These are phyloP conservation scores for Taeniopygia guttata DNA, from an alignment of 2,797 vertebrate species.

Conservation along the genomic window DNA sequence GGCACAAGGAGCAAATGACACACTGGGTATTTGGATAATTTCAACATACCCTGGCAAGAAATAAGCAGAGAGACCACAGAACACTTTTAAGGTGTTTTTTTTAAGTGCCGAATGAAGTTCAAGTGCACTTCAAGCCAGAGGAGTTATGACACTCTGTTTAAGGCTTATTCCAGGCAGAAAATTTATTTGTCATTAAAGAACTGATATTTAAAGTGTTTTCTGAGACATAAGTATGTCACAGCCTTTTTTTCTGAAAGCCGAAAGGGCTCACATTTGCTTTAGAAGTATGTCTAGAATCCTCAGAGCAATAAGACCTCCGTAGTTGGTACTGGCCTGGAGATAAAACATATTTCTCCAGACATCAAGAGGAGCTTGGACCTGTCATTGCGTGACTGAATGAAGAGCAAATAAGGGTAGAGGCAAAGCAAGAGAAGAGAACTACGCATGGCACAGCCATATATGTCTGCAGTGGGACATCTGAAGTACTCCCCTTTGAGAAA, in stretches of 20 bases:
- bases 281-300: neutral
- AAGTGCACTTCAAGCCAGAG: neutral
- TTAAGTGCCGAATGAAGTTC: neutral
- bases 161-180: neutral
- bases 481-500: neutral
- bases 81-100: neutral
- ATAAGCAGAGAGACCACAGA: neutral
- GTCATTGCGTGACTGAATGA: neutral
- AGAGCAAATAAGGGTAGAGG: neutral
- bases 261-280: neutral
- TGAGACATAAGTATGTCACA: neutral
- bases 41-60: neutral
- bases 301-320: neutral
- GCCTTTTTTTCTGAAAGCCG: neutral
- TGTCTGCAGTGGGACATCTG: fast-evolving
- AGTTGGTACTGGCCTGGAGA: neutral
- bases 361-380: neutral
- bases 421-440: neutral
- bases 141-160: neutral
- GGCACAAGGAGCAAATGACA: neutral
- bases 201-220: neutral
- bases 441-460: fast-evolving
- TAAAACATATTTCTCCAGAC: neutral
- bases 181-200: neutral
- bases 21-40: neutral